Base-by-base conservation (phyloP, 2,797 vertebrate genomes). In the Passerculus sandwichensis region DNA sequence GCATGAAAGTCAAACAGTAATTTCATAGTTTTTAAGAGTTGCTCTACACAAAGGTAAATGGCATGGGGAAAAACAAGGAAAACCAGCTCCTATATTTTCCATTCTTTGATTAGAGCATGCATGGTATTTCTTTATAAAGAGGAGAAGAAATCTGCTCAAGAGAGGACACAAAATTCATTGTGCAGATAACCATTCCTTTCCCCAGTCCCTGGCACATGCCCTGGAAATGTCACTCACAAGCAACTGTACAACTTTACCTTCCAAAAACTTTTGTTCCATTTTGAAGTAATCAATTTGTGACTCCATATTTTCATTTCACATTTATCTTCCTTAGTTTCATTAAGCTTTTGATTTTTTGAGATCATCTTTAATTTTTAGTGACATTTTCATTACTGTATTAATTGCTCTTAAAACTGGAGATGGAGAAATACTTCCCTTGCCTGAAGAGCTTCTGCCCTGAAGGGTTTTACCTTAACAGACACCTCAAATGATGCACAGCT, bases 151-250 rank as follows among this genome's bases (percentile, higher is more conserved):
- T 11, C 4, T 71, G 13, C 40, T 65, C 1, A 2, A 26, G 47
- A 73, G 14, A 90, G 11, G 48, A 60, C 59, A 70, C 8, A 74
- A 27, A 48, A 84, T 67, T 54, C 32, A 86, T 36, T 47, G 3
- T n/a, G 45, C 32, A 64, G 54, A 50, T 84, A 77, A 79, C 9
- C 27, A 22, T 75, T 92, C 54, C 18, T 70, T 36, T 88, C 30
- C 34, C 15, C 38, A 48, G 22, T 15, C 19, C 42, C 32, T 51
- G 53, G 45, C 10, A 34, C 14, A 6, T 51, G 23, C 26, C 44
- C 67, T 94, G 78, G 73, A 89, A 89, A 85, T 38, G 27, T 65
- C 76, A 89, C n/a, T 89, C 38, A 48, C n/a, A 81, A 51, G 47
- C 12, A 84, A 44, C 48, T 54, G 9, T 78, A 18, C 1, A 7